These are phyloP conservation scores for Arothron firmamentum DNA, from an alignment of 2,113 vertebrate genomes.

Conservation along the genomic window DNA sequence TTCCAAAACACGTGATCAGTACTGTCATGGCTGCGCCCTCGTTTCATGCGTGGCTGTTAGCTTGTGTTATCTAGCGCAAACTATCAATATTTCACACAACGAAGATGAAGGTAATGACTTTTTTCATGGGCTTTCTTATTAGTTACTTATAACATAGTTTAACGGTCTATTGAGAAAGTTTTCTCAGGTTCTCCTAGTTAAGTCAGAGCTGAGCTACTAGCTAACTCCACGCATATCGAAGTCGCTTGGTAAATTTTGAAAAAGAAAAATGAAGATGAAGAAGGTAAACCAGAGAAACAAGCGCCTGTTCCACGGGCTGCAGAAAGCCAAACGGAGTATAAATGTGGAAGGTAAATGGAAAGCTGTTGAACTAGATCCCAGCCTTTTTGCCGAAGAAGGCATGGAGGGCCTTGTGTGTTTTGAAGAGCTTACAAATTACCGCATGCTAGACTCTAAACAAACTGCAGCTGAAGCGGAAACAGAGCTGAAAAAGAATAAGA, in stretches of 20 bases:
- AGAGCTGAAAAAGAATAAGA: constrained; percentile 74
- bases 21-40: constrained; percentile 70
- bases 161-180: too few species aligned
- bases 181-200: too few species aligned
- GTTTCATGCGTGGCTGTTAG: constrained; percentile 38
- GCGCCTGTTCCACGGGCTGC: constrained; percentile 8
- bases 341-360: constrained; percentile 85
- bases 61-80: too few species aligned
- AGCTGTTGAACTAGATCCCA: constrained; percentile 81
- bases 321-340: constrained; percentile 73
- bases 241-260: neutral
- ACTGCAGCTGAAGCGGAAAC: constrained; percentile 47
- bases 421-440: constrained; percentile 89
- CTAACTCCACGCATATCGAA: neutral
- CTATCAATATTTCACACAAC: too few species aligned
- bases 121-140: too few species aligned
- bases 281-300: constrained; percentile 55
- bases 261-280: constrained; percentile 77
- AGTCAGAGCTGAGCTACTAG: neutral
- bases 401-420: constrained; percentile 86
- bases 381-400: constrained; percentile 82
- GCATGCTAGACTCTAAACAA: constrained; percentile 73
- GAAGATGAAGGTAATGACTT: too few species aligned
- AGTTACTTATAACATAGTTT: too few species aligned
- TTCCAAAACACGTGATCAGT: constrained; percentile 57